These are phyloP conservation scores for Neodiprion lecontei DNA, from an alignment of 1,140 invertebrate species.

Conservation along the genomic window DNA sequence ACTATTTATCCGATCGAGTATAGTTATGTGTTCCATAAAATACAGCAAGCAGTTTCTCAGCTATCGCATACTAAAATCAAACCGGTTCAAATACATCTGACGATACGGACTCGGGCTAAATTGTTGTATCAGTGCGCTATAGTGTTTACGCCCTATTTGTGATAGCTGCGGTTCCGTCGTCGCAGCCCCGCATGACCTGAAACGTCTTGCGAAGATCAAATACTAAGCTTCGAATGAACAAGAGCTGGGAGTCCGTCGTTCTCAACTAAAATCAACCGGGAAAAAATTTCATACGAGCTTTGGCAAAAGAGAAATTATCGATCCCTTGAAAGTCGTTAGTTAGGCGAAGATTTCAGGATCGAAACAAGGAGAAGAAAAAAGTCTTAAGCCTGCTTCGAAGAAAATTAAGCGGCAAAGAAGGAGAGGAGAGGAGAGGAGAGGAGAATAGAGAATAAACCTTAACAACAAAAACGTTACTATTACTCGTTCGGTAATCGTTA, in stretches of 20 bases:
- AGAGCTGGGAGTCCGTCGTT: background rate
- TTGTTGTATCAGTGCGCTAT: constrained; percentile 29
- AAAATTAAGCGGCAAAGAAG: too few relatives aligned
- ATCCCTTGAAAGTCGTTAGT: constrained; percentile 28
- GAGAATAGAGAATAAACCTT: too few relatives aligned
- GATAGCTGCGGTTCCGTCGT: constrained; percentile 29
- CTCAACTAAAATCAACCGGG: background rate
- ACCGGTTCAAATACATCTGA: constrained; percentile 63
- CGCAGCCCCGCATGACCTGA: constrained; percentile 46
- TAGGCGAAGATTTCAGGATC: constrained; percentile 26
- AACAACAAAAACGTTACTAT: too few relatives aligned
- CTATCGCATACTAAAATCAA: constrained; percentile 62
- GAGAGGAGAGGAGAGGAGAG: too few relatives aligned
- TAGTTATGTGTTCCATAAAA: constrained; percentile 61
- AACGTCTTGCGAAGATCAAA: constrained; percentile 49
- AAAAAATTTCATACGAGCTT: background rate
- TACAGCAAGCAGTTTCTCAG: constrained; percentile 63
- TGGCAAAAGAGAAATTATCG: background rate
- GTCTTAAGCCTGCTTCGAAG: too few relatives aligned
- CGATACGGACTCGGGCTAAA: constrained; percentile 61
- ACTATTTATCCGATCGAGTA: constrained; percentile 28
- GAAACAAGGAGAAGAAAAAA: background rate
- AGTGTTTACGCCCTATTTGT: background rate
- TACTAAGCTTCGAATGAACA: background rate
- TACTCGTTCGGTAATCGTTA: too few relatives aligned